Evolutionary conservation across 1,140 invertebrate genomes (phyloP).

Genomic region (Solenopsis invicta): DNA sequence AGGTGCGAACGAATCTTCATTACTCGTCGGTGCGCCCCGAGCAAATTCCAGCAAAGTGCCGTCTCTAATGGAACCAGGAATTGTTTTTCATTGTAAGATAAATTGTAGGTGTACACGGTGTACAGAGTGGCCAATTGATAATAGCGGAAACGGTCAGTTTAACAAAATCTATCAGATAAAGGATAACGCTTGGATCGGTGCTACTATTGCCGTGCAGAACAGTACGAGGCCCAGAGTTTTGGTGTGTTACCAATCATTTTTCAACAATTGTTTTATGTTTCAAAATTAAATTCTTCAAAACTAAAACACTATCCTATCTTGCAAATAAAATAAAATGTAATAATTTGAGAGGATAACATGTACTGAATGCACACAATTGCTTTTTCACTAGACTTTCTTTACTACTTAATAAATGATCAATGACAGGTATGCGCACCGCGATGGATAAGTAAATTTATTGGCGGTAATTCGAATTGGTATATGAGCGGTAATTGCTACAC

Average conservation of each 20-base stretch:
- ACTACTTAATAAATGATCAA: not conserved
- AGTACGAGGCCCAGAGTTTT: slow-evolving; percentile 70
- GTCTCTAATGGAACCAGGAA: slow-evolving; percentile 75
- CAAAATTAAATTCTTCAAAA: not conserved
- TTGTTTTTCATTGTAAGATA: slow-evolving; percentile 74
- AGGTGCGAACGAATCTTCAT: slow-evolving; percentile 34
- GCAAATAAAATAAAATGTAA: not conserved
- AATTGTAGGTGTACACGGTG: slow-evolving; percentile 56
- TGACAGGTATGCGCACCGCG: slow-evolving; percentile 78
- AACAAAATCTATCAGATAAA: slow-evolving; percentile 62
- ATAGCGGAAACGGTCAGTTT: slow-evolving; percentile 30
- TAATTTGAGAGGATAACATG: not conserved
- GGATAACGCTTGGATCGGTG: slow-evolving; percentile 78
- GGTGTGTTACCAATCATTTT: slow-evolving; percentile 63
- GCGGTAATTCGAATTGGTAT: slow-evolving; percentile 20
- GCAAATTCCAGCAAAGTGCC: slow-evolving; percentile 71
- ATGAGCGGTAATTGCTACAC: slow-evolving; percentile 86
- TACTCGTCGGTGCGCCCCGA: slow-evolving; percentile 78
- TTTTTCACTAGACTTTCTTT: not conserved
- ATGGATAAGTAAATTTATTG: slow-evolving; percentile 69
- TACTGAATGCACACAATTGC: too few relatives aligned
- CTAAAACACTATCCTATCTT: too few relatives aligned
- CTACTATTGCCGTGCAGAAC: slow-evolving; percentile 75
- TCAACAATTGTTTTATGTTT: not conserved
- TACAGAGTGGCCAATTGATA: slow-evolving; percentile 68